These are phyloP conservation scores for Nibea coibor DNA, from an alignment of 2,113 vertebrate species.

Conservation along the genomic window DNA sequence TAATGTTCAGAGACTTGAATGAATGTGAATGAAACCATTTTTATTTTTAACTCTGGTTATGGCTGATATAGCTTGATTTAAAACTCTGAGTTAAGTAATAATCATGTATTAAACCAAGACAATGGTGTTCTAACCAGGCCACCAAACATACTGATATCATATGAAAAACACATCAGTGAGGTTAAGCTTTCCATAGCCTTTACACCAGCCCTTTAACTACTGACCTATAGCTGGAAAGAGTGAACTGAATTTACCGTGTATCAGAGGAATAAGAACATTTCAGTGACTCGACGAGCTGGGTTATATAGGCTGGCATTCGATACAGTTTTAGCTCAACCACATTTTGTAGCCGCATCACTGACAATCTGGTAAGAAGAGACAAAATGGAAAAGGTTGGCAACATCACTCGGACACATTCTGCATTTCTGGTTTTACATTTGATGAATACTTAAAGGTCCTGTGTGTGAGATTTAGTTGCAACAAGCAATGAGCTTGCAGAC, in stretches of 20 bases:
- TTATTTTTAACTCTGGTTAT: no score
- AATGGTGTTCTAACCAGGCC: neutral
- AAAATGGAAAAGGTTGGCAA: constrained; percentile 1
- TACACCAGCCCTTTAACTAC: neutral
- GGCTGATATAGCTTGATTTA: no score
- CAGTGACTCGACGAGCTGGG: constrained; percentile 53
- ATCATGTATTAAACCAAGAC: neutral
- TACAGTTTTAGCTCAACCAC: neutral
- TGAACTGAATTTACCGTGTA: constrained; percentile 37
- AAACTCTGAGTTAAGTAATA: neutral
- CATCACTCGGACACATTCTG: neutral
- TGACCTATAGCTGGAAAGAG: neutral
- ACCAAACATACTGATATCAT: no score
- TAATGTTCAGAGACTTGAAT: no score
- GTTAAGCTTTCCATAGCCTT: no score
- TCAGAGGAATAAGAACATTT: neutral
- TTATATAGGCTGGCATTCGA: constrained; percentile 25
- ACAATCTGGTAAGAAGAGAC: constrained; percentile 48
- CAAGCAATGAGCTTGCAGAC: no score
- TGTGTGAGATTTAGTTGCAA: no score
- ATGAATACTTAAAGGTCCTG: neutral
- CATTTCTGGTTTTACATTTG: neutral
- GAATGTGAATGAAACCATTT: no score
- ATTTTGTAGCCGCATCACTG: constrained; percentile 6
- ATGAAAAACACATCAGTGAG: no score